These are phyloP conservation scores for Metopolophium dirhodum DNA, from an alignment of 1,140 invertebrate genomes.

Conservation along the genomic window DNA sequence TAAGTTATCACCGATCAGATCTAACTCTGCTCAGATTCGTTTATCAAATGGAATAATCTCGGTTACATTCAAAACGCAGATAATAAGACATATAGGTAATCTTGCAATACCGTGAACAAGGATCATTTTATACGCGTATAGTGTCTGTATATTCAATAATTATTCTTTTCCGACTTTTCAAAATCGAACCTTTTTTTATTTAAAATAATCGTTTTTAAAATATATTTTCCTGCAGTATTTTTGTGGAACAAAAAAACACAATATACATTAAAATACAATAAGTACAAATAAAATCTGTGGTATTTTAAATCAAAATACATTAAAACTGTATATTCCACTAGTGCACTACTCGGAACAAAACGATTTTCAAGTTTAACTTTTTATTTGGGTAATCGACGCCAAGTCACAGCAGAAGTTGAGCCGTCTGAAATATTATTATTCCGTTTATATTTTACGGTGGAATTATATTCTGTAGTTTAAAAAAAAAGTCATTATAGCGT, in stretches of 20 bases:
- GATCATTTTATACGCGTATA: not conserved
- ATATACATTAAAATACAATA: not conserved
- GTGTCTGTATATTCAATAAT: no score
- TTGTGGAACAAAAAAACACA: not conserved
- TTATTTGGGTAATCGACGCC: not conserved
- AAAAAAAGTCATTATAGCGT: not conserved
- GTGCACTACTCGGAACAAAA: not conserved
- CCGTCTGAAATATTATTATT: not conserved
- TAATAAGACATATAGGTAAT: not conserved
- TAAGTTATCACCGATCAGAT: not conserved
- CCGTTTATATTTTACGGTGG: not conserved
- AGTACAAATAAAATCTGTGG: not conserved
- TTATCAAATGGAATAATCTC: not conserved
- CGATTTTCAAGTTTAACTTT: not conserved
- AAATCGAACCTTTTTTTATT: not conserved
- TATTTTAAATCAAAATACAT: no score
- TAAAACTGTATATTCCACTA: no score
- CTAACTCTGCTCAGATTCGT: not conserved
- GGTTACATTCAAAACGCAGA: not conserved
- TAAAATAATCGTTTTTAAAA: not conserved
- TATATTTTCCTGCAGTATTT: not conserved
- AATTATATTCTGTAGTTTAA: not conserved
- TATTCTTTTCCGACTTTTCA: not conserved
- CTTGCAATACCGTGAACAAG: not conserved
- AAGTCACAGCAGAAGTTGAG: not conserved